Percentiles rank a stretch among this genome's conserved stretches.
These are phyloP conservation scores for zebrafish (Danio rerio) DNA, from an alignment of 2,113 vertebrate genomes.

Conservation along the genomic window GRCz12tu NC_133180.1:15367001-15367500, in stretches of 20 bases:
- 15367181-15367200: slow-evolving; percentile 13
- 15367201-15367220: slow-evolving; percentile 44
- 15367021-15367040: slow-evolving; percentile 38
- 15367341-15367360: slow-evolving; percentile 62
- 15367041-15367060: slow-evolving; percentile 23
- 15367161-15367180: not conserved
- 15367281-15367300: slow-evolving; percentile 19
- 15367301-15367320: not conserved
- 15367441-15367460: slow-evolving; percentile 10
- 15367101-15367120: slow-evolving; percentile 53
- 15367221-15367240: slow-evolving; percentile 8
- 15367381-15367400: not conserved
- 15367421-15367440: not conserved
- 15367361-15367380: slow-evolving; percentile 3
- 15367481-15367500: not conserved
- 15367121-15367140: slow-evolving; percentile 40
- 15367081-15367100: slow-evolving; percentile 44
- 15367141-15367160: slow-evolving; percentile 31
- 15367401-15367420: slow-evolving; percentile 19
- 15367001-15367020: slow-evolving; percentile 4
- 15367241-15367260: slow-evolving; percentile 35
- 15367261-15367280: slow-evolving; percentile 11
- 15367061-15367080: slow-evolving; percentile 44
- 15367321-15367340: not conserved
- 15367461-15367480: slow-evolving; percentile 5